Base-by-base conservation (phyloP, 2,888 invertebrate species). In the Pristionchus entomophagus region DNA sequence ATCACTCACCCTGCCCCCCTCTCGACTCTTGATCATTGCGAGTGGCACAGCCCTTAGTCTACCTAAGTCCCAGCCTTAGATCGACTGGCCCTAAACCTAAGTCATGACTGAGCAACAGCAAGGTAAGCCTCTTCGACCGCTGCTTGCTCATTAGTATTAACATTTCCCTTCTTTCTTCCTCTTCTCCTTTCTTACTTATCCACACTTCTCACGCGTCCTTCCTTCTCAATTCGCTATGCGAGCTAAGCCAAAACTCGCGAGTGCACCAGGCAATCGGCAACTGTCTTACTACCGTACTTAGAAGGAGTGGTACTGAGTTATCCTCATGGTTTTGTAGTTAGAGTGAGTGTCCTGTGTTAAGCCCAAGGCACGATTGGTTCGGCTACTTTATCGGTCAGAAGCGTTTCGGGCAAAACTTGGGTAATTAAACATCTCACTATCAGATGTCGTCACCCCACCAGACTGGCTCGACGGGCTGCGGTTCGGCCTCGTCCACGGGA, bases 371-470 rank as follows among this genome's bases (percentile, higher is more conserved):
- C n/a, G n/a, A n/a, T n/a, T n/a, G n/a, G n/a, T n/a, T n/a, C n/a
- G n/a, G n/a, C n/a, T n/a, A n/a, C n/a, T n/a, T n/a, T n/a, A n/a
- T n/a, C n/a, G n/a, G n/a, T n/a, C n/a, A n/a, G n/a, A n/a, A n/a
- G n/a, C n/a, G n/a, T n/a, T n/a, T n/a, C n/a, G n/a, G n/a, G n/a
- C n/a, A n/a, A n/a, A n/a, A n/a, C n/a, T n/a, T n/a, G n/a, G n/a
- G n/a, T n/a, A n/a, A n/a, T n/a, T n/a, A n/a, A n/a, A n/a, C n/a
- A n/a, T n/a, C n/a, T n/a, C n/a, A n/a, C n/a, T n/a, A n/a, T n/a
- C 26, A 53, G 78, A 80, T 80, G 78, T 80, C 78, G 2, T 80
- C 78, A 32, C 78, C 78, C 5, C 38, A 38, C 1, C 73, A 41
- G 38, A n/a, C n/a, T n/a, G 38, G 41, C 8, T 80, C 78, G 4